These are phyloP conservation scores for Planiliza haematocheilus DNA, from an alignment of 2,113 vertebrate genomes.

Conservation along the genomic window DNA sequence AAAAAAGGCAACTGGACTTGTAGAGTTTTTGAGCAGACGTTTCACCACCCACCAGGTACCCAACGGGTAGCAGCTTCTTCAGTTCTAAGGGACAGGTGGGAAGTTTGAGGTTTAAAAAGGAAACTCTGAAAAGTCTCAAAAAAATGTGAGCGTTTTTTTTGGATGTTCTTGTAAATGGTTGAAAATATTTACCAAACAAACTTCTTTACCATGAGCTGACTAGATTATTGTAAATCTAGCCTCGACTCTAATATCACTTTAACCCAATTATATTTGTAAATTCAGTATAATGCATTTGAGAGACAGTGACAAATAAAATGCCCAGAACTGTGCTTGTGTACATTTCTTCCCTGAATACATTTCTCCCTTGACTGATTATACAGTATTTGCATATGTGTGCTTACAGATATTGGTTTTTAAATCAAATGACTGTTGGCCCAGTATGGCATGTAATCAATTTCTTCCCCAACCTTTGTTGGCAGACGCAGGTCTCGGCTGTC, in stretches of 20 bases:
- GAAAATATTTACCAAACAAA: no score
- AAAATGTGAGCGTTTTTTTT: no score
- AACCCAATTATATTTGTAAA: neutral
- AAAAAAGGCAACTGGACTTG: no score
- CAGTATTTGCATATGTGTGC: slow-evolving; percentile 28
- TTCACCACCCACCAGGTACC: no score
- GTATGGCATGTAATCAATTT: slow-evolving; percentile 58
- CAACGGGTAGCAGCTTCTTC: no score
- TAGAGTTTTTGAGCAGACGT: no score
- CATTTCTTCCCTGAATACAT: no score
- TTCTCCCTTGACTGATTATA: slow-evolving; percentile 6
- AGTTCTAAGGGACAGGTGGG: no score
- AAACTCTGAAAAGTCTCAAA: no score
- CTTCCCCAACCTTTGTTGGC: slow-evolving; percentile 40
- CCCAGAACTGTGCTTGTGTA: neutral
- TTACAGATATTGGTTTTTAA: slow-evolving; percentile 43
- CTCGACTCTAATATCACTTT: neutral
- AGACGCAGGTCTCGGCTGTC: slow-evolving; percentile 38
- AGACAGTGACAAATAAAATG: neutral
- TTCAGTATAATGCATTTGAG: neutral
- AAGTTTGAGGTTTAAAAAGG: no score
- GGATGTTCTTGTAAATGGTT: no score
- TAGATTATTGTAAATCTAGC: neutral
- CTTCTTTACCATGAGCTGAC: neutral
- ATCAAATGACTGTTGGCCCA: slow-evolving; percentile 33